Evolutionary conservation across 2,797 vertebrate genomes (phyloP).

Genomic region (Tapera naevia): DNA sequence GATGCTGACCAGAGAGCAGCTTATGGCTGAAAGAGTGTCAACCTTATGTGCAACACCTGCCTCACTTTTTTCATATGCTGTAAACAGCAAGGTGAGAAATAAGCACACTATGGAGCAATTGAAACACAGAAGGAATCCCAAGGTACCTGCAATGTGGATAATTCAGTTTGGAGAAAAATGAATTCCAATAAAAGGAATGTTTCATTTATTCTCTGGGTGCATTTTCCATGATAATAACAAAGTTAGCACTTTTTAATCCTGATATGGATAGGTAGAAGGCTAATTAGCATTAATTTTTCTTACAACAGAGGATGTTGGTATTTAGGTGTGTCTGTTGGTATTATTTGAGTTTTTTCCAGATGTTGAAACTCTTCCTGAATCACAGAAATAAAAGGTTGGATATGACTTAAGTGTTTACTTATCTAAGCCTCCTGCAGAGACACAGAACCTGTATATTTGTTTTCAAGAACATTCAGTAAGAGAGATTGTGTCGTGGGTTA

Average conservation of each 20-base stretch:
- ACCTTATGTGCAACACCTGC: conserved; percentile 19
- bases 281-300: neutral
- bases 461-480: neutral
- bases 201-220: neutral
- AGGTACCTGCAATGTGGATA: neutral
- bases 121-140: neutral
- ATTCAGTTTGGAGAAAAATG: neutral
- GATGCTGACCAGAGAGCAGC: conserved; percentile 28
- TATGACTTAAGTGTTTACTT: neutral
- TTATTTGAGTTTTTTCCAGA: neutral
- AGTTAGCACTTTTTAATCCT: neutral
- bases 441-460: rapidly evolving
- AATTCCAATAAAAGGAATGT: neutral
- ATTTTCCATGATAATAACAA: neutral
- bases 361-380: neutral
- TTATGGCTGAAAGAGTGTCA: conserved; percentile 52
- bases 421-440: neutral
- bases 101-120: neutral
- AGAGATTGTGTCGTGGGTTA: neutral
- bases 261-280: neutral
- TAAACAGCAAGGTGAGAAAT: conserved; percentile 47
- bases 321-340: neutral
- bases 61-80: conserved; percentile 8
- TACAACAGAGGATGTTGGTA: neutral
- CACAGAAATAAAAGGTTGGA: neutral